Evolutionary conservation across 35 echinoderm and acorn worm genomes (phyloP).

Genomic region (Antedon bifida): DNA sequence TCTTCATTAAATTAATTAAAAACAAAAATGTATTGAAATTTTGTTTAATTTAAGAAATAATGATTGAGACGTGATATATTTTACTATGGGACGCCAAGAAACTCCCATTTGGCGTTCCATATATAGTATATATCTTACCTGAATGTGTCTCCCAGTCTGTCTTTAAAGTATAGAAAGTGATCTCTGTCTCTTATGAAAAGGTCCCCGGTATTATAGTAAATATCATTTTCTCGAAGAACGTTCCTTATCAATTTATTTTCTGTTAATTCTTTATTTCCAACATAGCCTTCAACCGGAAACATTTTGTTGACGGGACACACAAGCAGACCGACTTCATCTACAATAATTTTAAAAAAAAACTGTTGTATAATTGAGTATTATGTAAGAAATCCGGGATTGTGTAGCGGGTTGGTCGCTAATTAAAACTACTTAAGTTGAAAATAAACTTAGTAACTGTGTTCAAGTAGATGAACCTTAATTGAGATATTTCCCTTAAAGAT

Average conservation of each 20-base stretch:
- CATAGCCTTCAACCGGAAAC: constrained; percentile 92
- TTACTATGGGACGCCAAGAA: too few relatives aligned
- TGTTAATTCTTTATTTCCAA: constrained; percentile 70
- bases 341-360: neutral
- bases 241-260: constrained; percentile 70
- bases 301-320: constrained; percentile 78
- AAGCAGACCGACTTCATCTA: constrained; percentile 75
- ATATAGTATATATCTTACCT: constrained; percentile 25
- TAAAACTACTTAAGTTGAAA: too few relatives aligned
- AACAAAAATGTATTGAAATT: too few relatives aligned
- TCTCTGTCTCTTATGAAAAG: constrained; percentile 60
- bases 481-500: too few relatives aligned
- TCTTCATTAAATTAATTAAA: too few relatives aligned
- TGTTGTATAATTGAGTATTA: neutral
- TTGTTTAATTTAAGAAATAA: too few relatives aligned
- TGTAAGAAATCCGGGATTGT: too few relatives aligned
- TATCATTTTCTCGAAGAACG: constrained; percentile 62
- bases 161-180: constrained; percentile 83
- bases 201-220: constrained; percentile 92
- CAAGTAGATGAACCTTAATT: too few relatives aligned
- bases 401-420: too few relatives aligned
- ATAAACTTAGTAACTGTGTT: too few relatives aligned
- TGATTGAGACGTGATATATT: too few relatives aligned
- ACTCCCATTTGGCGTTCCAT: too few relatives aligned
- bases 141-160: constrained; percentile 87